Evolutionary conservation across 2,888 invertebrate species (phyloP).

Genomic region (Eucriotettix oculatus): DNA sequence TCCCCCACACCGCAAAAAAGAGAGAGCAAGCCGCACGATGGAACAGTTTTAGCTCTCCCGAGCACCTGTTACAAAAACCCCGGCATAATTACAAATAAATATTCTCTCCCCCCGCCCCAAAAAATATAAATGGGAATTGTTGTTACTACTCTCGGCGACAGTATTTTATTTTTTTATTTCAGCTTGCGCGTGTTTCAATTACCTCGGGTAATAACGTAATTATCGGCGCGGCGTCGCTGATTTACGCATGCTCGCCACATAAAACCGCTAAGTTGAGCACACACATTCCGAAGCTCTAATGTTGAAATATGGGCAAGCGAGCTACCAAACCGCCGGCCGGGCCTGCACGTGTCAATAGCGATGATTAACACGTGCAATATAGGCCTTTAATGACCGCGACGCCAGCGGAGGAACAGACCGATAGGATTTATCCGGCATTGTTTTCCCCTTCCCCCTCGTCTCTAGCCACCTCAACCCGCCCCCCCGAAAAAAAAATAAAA

Average conservation of each 20-base stretch:
- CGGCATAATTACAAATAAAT: neutral
- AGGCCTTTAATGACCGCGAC: constrained; percentile 1
- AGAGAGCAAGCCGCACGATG: too few species aligned
- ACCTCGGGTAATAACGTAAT: neutral
- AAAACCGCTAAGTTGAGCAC: neutral
- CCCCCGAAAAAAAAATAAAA: too few species aligned
- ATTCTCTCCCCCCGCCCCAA: neutral
- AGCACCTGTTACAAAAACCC: neutral
- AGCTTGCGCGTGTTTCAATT: neutral
- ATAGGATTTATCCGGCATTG: too few species aligned
- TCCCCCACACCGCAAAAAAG: too few species aligned
- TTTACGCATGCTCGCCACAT: neutral
- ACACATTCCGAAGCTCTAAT: neutral
- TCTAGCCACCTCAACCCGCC: too few species aligned
- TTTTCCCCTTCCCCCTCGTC: too few species aligned
- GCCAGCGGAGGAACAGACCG: neutral
- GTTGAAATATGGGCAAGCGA: neutral
- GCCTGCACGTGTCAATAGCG: neutral
- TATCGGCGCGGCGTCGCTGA: neutral
- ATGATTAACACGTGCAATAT: constrained; percentile 1
- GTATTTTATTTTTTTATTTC: too few species aligned
- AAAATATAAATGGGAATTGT: neutral
- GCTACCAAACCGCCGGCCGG: neutral
- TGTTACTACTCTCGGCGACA: neutral
- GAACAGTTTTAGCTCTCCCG: neutral